Base-by-base conservation (phyloP, 2,113 vertebrate genomes). In the Eulemur macaco region DNA sequence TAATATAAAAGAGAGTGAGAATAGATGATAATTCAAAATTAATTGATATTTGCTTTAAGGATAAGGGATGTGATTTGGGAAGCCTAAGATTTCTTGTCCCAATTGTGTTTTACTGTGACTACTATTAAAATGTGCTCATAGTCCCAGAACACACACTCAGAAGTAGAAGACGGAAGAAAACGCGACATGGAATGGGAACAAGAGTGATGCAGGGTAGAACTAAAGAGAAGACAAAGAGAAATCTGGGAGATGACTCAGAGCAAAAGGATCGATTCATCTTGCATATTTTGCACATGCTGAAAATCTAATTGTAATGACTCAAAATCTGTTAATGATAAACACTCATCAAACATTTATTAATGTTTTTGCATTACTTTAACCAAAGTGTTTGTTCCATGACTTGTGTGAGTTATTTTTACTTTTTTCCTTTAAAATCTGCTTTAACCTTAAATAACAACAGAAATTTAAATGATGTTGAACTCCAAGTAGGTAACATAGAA, bases 361-460 rank as follows among this genome's bases (percentile, higher is more conserved):
- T 83, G 39, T 86, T 76, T 76, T 39, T 52, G 31, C 34, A 82
- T n/a, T 45, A 74, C 60, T 94, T 94, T 73, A 87, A 73, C n/a
- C 39, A 60, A 96, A 96, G 50, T 17, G 64, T 74, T 90, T 27
- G 92, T 11, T 64, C 37, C 23, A 74, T 45, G 76, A 85, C 34
- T 66, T 58, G 14, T 25, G 15, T 60, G 58, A 74, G 12, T 54
- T 96, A 71, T 71, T 89, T 96, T 94, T 78, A 60, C 17, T 54
- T 96, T 95, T 47, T 58, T 21, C 27, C 8, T 37, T 87, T 96
- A 81, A 84, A 63, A 87, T 94, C 39, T 66, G 52, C 58, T 81
- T 74, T 50, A 63, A 56, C 13, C 17, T 77, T 82, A 93, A 94
- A 92, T 86, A 85, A 83, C 12, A 89, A 77, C 12, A 92, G 37